phyloP scores from a whole-genome alignment of 1,140 invertebrate species.

The Drosophila eugracilis region DNA sequence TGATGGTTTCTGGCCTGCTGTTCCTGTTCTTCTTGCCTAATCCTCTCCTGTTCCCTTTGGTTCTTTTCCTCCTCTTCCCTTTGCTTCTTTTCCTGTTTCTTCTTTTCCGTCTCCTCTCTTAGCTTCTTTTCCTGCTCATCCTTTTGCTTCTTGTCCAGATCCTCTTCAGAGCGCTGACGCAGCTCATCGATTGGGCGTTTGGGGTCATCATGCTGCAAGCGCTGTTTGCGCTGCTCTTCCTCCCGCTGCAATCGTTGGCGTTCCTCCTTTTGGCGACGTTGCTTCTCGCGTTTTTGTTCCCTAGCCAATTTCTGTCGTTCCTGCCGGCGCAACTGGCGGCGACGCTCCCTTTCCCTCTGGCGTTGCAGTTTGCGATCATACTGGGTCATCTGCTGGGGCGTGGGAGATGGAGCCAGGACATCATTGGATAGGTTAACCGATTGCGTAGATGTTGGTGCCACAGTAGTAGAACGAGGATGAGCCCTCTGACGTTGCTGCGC shows the following conservation, averaged over 20 bases:
- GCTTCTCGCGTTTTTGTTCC: constrained; percentile 51
- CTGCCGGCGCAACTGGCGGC: constrained; percentile 52
- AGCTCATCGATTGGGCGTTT: constrained; percentile 43
- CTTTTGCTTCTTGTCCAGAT: not conserved
- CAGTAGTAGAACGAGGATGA: constrained; percentile 39
- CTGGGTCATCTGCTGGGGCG: constrained; percentile 51
- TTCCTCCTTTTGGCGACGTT: constrained; percentile 40
- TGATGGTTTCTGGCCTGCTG: constrained; percentile 29
- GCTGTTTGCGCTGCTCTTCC: constrained; percentile 39
- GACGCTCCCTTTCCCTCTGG: constrained; percentile 69
- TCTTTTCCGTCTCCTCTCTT: constrained; percentile 7
- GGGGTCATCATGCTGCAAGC: constrained; percentile 6
- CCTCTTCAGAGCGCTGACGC: constrained; percentile 40
- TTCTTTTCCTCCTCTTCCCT: not conserved
- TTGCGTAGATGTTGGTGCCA: constrained; percentile 8
- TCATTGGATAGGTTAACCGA: constrained; percentile 40
- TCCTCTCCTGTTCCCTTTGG: constrained; percentile 5
- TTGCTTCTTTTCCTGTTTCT: constrained; percentile 6
- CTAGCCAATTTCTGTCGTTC: constrained; percentile 58
- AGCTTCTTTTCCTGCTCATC: constrained; percentile 13
- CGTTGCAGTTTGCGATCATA: constrained; percentile 73
- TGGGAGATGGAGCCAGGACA: constrained; percentile 20
- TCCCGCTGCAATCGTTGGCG: constrained; percentile 33
- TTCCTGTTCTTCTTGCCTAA: constrained; percentile 18
- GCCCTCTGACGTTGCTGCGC: constrained; percentile 22